Evolutionary conservation across 1,140 invertebrate genomes (phyloP).

Genomic region (Orussus abietinus): DNA sequence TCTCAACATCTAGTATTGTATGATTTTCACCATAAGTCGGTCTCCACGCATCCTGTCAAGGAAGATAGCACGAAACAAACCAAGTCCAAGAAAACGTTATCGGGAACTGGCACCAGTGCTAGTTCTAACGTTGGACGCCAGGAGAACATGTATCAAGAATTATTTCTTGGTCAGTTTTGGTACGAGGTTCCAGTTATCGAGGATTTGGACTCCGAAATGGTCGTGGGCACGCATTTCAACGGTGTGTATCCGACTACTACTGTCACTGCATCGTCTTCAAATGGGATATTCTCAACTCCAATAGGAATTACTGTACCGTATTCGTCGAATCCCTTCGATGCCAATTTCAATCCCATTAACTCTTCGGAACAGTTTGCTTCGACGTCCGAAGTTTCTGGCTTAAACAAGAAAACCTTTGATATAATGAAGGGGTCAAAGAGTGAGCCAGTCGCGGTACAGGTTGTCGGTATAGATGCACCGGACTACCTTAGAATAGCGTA

Average conservation of each 20-base stretch:
- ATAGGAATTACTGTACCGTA: slow-evolving; percentile 34
- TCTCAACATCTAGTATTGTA: slow-evolving; percentile 57
- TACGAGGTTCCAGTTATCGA: slow-evolving; percentile 50
- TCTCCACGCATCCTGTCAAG: slow-evolving; percentile 27
- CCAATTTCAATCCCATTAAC: slow-evolving; percentile 31
- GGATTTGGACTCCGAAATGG: slow-evolving; percentile 45
- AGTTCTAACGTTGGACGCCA: slow-evolving; percentile 47
- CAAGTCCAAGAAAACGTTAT: slow-evolving; percentile 47
- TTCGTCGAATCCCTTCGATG: slow-evolving; percentile 38
- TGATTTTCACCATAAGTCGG: slow-evolving; percentile 55
- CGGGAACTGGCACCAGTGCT: slow-evolving; percentile 51
- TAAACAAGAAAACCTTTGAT: slow-evolving; percentile 39
- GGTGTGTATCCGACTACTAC: slow-evolving; percentile 32
- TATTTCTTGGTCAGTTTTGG: slow-evolving; percentile 48
- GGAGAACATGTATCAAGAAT: slow-evolving; percentile 46
- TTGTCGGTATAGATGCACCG: slow-evolving; percentile 39
- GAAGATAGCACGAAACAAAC: slow-evolving; percentile 37
- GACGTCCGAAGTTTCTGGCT: slow-evolving; percentile 39
- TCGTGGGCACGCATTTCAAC: slow-evolving; percentile 37
- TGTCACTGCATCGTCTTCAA: slow-evolving; percentile 43
- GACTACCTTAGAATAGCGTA: slow-evolving; percentile 55
- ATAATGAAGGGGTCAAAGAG: slow-evolving; percentile 33
- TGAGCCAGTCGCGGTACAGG: slow-evolving; percentile 49
- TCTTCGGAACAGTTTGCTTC: slow-evolving; percentile 45
- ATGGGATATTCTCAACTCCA: slow-evolving; percentile 36